Base-by-base conservation (phyloP, 1,140 invertebrate species). In the Copidosoma floridanum region DNA sequence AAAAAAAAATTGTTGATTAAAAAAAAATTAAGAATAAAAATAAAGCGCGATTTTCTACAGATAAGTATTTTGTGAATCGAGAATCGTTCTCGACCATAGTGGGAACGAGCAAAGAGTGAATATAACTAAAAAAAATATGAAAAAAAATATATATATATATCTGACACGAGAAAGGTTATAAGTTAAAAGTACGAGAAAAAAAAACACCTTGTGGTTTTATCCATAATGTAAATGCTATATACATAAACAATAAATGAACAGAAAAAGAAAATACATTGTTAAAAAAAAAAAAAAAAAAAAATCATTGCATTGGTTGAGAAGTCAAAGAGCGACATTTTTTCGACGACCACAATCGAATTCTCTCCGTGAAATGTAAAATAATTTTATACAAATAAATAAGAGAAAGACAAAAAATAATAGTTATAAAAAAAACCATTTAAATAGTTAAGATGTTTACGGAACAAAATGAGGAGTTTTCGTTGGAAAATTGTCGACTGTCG, bases 11-110 rank as follows among this genome's bases (percentile, higher is more conserved):
- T 54, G 51, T 54, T 61, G 26, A 61, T 54, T 37, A 38, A 41
- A 46, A 40, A n/a, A n/a, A n/a, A n/a, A n/a, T n/a, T n/a, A n/a
- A n/a, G n/a, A n/a, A n/a, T n/a, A n/a, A n/a, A n/a, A n/a, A n/a
- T n/a, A n/a, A 50, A 50, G 32, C 37, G 37, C 52, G 26, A 35
- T 61, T 61, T 61, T 55, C 44, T 61, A 61, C 44, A 55, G 46
- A 55, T 55, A 61, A 55, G 52, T 61, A 61, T 61, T 61, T 55
- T 61, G 35, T 50, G 52, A 55, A 29, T 50, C 37, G 32, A 60
- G 20, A 46, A 21, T 21, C 14, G 35, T 54, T 60, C 57, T 59
- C 29, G 55, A 43, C 32, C 51, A 54, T 44, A 59, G 47, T 14
- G 24, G 48, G 38, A 50, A 29, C 47, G 40, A 57, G 44, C n/a